Percentiles rank a stretch among this genome's conserved stretches.
phyloP scores from a whole-genome alignment of 2,797 vertebrate species.

The Takifugu rubripes region DNA sequence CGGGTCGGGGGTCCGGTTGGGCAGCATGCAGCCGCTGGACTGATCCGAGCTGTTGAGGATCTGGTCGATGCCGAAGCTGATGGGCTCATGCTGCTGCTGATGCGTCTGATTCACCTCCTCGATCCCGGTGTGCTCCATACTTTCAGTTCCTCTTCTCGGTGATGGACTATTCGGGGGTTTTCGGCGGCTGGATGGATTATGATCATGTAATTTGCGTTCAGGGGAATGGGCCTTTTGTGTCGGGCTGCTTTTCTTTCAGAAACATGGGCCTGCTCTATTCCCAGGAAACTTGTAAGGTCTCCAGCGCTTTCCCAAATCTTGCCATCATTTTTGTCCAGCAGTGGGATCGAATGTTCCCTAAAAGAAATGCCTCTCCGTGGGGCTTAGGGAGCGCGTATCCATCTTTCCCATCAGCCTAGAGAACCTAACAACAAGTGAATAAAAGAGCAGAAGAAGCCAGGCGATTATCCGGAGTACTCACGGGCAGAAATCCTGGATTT shows the following conservation, averaged over 20 bases:
- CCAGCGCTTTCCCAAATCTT: slow-evolving; percentile 54
- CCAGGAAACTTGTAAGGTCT: slow-evolving; percentile 55
- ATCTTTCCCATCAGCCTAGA: slow-evolving; percentile 46
- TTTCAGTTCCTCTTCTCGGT: slow-evolving; percentile 7
- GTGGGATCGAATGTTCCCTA: slow-evolving; percentile 42
- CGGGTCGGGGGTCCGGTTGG: slow-evolving; percentile 75
- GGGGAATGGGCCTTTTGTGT: not conserved
- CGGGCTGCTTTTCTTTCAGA: slow-evolving; percentile 21
- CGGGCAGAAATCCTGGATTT: slow-evolving; percentile 55
- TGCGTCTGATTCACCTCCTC: slow-evolving; percentile 82
- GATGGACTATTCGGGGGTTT: not conserved
- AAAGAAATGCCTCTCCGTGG: slow-evolving; percentile 56
- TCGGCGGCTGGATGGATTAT: slow-evolving; percentile 5
- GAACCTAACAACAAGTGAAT: slow-evolving; percentile 11
- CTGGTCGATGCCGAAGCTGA: slow-evolving; percentile 95
- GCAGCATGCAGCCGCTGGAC: slow-evolving; percentile 77
- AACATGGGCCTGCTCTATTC: slow-evolving; percentile 58
- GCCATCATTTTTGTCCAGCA: slow-evolving; percentile 65
- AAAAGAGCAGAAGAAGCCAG: slow-evolving; percentile 12
- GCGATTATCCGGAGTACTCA: slow-evolving; percentile 55
- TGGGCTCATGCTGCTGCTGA: slow-evolving; percentile 82
- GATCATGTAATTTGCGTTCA: slow-evolving; percentile 14
- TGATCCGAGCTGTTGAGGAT: slow-evolving; percentile 89
- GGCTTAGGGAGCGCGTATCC: slow-evolving; percentile 48
- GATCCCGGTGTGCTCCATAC: slow-evolving; percentile 83